Evolutionary conservation across 2,888 invertebrate genomes (phyloP).

Genomic region (Luffia ferchaultella): DNA sequence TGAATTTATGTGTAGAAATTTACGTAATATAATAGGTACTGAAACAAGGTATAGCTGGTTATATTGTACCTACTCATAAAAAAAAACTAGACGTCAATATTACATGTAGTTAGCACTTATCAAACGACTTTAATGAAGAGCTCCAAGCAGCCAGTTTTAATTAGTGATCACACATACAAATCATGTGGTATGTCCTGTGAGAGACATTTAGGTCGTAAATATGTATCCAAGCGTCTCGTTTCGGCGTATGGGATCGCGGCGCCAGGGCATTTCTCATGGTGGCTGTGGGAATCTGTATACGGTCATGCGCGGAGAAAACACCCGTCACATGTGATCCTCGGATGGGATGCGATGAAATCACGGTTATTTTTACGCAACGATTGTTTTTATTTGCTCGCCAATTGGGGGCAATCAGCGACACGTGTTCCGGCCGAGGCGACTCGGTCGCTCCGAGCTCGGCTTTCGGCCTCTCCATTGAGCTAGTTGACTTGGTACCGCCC

Average conservation of each 20-base stretch:
- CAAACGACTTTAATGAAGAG: too few relatives aligned
- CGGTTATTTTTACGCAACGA: conserved; percentile 65
- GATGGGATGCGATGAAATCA: conserved; percentile 54
- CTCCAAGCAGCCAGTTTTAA: too few relatives aligned
- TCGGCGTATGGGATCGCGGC: conserved; percentile 39
- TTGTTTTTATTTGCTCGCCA: conserved; percentile 66
- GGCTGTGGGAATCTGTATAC: conserved; percentile 43
- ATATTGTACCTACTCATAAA: too few relatives aligned
- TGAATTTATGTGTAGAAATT: too few relatives aligned
- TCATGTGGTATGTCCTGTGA: neutral
- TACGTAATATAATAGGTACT: too few relatives aligned
- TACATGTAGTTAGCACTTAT: too few relatives aligned
- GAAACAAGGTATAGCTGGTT: too few relatives aligned
- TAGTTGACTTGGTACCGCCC: conserved; percentile 21
- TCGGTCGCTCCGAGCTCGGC: conserved; percentile 18
- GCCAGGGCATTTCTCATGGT: conserved; percentile 53
- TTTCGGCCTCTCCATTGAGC: conserved; percentile 45
- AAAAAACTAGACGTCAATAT: too few relatives aligned
- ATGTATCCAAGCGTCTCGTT: conserved; percentile 19
- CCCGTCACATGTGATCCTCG: conserved; percentile 48
- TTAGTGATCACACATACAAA: too few relatives aligned
- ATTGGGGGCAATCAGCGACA: conserved; percentile 65
- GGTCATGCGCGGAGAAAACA: conserved; percentile 37
- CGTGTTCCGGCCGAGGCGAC: conserved; percentile 53
- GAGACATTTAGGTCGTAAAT: neutral